A percentile compares a stretch with the other conserved stretches of the same genome.
These are phyloP conservation scores for Pristionchus exspectatus DNA, from an alignment of 2,888 invertebrate species.

Conservation along the genomic window DNA sequence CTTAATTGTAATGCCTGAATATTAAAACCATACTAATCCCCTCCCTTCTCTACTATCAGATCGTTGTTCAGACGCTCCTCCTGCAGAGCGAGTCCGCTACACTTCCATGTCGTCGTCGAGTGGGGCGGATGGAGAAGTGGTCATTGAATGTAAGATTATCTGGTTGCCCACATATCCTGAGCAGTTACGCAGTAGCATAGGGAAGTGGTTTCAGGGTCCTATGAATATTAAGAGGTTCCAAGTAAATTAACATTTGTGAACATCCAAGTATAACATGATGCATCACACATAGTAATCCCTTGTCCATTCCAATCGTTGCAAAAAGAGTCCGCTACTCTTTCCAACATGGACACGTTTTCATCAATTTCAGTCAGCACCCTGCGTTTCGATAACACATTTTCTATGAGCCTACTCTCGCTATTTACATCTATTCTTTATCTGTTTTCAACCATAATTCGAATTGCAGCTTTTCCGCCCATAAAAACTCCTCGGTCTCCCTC, in stretches of 20 bases:
- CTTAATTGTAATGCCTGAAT: too few relatives aligned
- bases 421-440: too few relatives aligned
- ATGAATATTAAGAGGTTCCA: not conserved
- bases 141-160: not conserved
- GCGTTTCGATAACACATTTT: not conserved
- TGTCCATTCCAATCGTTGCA: not conserved
- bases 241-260: not conserved
- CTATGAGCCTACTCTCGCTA: not conserved
- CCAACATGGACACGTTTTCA: not conserved
- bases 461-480: not conserved
- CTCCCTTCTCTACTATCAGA: not conserved
- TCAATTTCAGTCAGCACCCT: not conserved
- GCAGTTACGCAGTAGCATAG: too few relatives aligned
- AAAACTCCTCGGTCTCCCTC: not conserved
- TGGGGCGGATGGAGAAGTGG: not conserved
- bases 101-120: not conserved
- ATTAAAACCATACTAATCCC: not conserved
- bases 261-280: not conserved
- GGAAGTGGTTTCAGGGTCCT: too few relatives aligned
- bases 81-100: conserved; percentile 14
- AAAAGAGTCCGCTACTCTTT: not conserved
- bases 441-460: not conserved
- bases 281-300: not conserved
- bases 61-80: conserved; percentile 24
- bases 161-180: too few relatives aligned